Percentiles rank a stretch among this genome's conserved stretches.
phyloP scores from a whole-genome alignment of 2,888 invertebrate species.

The Drosophila cognata region DNA sequence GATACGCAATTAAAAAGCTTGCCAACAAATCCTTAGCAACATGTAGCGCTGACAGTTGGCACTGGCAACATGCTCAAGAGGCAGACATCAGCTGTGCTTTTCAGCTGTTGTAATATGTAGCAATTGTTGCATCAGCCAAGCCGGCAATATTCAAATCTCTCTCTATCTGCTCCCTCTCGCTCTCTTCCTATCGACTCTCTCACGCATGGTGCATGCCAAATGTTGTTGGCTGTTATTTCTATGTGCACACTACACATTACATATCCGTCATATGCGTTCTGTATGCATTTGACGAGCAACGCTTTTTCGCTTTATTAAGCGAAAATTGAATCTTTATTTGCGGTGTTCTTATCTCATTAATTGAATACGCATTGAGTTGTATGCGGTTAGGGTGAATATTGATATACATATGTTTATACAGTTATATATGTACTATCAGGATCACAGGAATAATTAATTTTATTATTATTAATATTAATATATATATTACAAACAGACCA shows the following conservation, averaged over 20 bases:
- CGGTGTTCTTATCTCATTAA: background rate
- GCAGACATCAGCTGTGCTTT: slow-evolving; percentile 48
- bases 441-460: background rate
- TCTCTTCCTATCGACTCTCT: slow-evolving; percentile 21
- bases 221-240: slow-evolving; percentile 6
- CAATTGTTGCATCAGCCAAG: slow-evolving; percentile 76
- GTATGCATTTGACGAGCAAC: background rate
- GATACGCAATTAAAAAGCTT: background rate
- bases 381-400: background rate
- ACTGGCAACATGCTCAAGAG: slow-evolving; percentile 40
- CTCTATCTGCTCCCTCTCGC: background rate
- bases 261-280: slow-evolving; percentile 7
- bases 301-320: background rate
- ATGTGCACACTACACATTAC: slow-evolving; percentile 27
- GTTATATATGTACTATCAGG: background rate
- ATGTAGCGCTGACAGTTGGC: slow-evolving; percentile 39
- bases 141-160: slow-evolving; percentile 13
- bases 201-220: slow-evolving; percentile 34
- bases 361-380: background rate
- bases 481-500: background rate
- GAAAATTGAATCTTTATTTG: background rate
- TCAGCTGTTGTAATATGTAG: slow-evolving; percentile 62
- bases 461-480: background rate
- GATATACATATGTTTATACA: background rate
- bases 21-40: slow-evolving; percentile 24